Conservation (phyloP, 37 sponge, comb jelly and placozoan species). For the Amphimedon queenslandica region DNA sequence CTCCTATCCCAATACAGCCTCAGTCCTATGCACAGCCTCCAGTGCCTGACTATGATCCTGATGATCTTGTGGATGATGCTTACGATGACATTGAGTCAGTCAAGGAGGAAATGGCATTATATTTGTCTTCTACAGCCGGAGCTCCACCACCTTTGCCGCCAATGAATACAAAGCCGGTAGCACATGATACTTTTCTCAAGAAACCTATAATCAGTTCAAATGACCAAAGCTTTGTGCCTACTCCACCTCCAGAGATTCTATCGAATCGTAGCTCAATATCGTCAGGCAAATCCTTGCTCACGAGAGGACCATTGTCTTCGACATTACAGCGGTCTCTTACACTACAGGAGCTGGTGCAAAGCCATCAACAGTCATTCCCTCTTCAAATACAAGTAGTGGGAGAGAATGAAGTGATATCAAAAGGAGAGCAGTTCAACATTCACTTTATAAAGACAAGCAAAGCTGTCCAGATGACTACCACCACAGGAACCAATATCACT, state of each 20-base stretch:
- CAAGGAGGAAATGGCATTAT: background rate
- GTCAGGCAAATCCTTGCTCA: too few species aligned
- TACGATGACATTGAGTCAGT: background rate
- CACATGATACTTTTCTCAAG: background rate
- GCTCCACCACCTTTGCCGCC: background rate
- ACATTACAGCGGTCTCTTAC: background rate
- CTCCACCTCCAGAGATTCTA: background rate
- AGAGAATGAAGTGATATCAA: background rate
- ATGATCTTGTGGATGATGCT: background rate
- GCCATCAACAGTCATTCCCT: background rate
- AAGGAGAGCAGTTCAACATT: constrained; percentile 47
- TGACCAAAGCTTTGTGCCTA: too few species aligned
- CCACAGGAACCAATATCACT: background rate
- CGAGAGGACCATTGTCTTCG: background rate
- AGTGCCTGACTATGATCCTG: too few species aligned
- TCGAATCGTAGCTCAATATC: too few species aligned
- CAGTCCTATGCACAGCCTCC: too few species aligned
- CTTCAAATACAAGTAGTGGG: background rate
- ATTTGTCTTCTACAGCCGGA: background rate
- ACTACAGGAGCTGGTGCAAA: background rate
- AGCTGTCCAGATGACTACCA: constrained; percentile 22
- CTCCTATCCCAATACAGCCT: too few species aligned
- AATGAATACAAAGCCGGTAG: background rate
- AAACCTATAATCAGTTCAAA: background rate
- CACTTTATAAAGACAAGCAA: constrained; percentile 39